Conservation (phyloP, 1,140 invertebrate species). For the Drosophila repletoides region DNA sequence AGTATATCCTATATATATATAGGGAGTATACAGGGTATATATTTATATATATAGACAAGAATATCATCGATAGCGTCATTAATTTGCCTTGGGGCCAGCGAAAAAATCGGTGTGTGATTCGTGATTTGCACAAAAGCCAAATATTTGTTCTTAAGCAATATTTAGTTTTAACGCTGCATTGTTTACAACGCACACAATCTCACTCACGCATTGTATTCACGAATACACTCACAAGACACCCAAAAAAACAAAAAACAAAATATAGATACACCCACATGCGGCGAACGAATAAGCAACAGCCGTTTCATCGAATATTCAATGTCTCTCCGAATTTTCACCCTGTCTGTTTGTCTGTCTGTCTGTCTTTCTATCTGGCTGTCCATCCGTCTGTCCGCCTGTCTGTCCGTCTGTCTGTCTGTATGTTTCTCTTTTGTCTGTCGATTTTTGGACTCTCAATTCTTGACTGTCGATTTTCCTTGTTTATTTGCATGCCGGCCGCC, state of each 20-base stretch:
- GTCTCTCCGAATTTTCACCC: conserved; percentile 1
- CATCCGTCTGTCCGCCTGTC: neutral
- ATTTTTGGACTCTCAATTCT: conserved; percentile 29
- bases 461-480: conserved; percentile 51
- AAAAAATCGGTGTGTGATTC: conserved; percentile 36
- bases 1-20: neutral
- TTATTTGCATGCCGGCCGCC: conserved; percentile 46
- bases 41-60: neutral
- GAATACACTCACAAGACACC: conserved; percentile 21
- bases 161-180: conserved; percentile 75
- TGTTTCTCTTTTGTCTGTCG: conserved; percentile 50
- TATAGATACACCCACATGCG: conserved; percentile 19
- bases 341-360: conserved; percentile 24
- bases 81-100: conserved; percentile 23
- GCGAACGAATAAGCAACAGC: conserved; percentile 51
- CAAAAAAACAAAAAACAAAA: conserved; percentile 1
- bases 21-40: neutral
- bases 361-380: conserved; percentile 5
- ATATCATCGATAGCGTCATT: conserved; percentile 67
- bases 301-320: conserved; percentile 14
- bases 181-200: conserved; percentile 54
- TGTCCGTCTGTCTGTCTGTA: conserved; percentile 27
- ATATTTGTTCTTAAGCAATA: conserved; percentile 81
- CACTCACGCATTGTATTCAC: conserved; percentile 20
- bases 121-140: conserved; percentile 65